Base-by-base conservation (phyloP, 2,113 vertebrate species). In the Pelusios castaneus region DNA sequence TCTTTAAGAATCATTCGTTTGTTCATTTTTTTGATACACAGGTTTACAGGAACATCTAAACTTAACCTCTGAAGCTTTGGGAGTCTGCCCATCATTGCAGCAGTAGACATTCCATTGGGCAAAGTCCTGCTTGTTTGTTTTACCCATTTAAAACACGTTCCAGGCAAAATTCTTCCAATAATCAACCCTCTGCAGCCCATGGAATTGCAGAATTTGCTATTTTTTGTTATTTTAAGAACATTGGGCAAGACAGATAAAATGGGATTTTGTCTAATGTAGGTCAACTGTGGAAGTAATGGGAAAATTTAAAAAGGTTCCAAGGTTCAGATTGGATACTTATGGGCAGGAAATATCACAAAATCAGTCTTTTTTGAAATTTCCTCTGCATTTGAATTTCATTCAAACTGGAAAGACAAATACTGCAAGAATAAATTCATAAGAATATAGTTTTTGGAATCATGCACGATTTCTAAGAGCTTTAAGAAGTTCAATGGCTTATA, bases 31-130 rank as follows among this genome's bases (percentile, higher is more conserved):
- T 84, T 85, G 80, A 88, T 90, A 84, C 77, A 47, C 7, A 34
- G 52, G 21, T 92, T 92, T 85, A 81, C 89, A 14, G 19, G 4
- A 47, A 85, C 88, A 92, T 93, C 91, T 60, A 93, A 54, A 83
- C 19, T n/a, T 60, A 91, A 16, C 12, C 29, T 87, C 60, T 85
- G 80, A 94, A 87, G 4, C 77, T 92, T 94, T 56, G 85, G 88
- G 94, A 95, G 73, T 84, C n/a, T 91, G 92, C 51, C 4, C n/a
- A 73, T 89, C 31, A 3, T 70, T 17, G 17, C 19, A 38, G n/a
- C 19, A 24, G 24, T 25, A 76, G 73, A 76, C 41, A 43, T 76
- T 25, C 73, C 41, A 45, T 13, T 76, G 41, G 38, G 25, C 41
- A 76, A 43, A 29, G 21, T 29, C 25, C 73, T 11, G 4, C 73